phyloP scores from a whole-genome alignment of 2,113 vertebrate genomes.

The Antechinus flavipes region DNA sequence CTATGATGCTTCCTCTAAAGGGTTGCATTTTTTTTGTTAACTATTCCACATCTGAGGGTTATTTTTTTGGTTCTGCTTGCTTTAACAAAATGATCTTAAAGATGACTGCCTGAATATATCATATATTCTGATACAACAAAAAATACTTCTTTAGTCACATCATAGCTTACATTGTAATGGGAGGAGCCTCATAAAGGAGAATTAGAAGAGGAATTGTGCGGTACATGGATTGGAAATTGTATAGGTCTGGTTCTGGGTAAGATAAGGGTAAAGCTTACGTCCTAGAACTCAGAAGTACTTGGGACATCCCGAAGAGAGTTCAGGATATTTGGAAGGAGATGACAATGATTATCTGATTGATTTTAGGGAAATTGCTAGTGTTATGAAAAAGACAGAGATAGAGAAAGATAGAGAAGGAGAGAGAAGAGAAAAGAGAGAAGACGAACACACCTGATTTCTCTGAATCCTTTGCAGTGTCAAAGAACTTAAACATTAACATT shows the following conservation, averaged over 20 bases:
- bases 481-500: neutral
- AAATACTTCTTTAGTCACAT: constrained; percentile 37
- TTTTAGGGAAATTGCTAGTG: neutral
- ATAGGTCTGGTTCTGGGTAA: neutral
- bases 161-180: neutral
- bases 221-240: neutral
- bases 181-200: neutral
- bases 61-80: neutral
- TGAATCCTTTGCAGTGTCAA: neutral
- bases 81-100: neutral
- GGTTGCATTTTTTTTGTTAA: neutral
- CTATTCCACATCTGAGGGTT: neutral
- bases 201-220: neutral
- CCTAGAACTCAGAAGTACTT: neutral
- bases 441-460: neutral
- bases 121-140: neutral
- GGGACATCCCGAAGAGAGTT: neutral
- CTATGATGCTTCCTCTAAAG: neutral
- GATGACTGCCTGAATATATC: neutral
- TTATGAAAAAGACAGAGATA: too few relatives aligned
- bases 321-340: neutral
- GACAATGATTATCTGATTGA: neutral
- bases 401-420: neutral
- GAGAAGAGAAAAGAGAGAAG: neutral
- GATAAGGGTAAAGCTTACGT: neutral